phyloP scores from a whole-genome alignment of 2,113 vertebrate species.

The Podarcis cretensis region DNA sequence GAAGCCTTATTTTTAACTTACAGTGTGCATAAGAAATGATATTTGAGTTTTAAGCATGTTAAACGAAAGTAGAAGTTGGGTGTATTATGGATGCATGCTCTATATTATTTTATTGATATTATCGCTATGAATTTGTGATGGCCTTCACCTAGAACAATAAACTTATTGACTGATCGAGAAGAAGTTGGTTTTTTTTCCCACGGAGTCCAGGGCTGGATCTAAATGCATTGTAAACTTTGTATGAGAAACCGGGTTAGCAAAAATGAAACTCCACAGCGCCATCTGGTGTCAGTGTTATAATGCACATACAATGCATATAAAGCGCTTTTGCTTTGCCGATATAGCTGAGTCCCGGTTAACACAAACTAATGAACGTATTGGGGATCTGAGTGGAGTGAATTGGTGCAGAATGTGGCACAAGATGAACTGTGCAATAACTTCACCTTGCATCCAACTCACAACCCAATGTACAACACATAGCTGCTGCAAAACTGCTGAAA shows the following conservation, averaged over 20 bases:
- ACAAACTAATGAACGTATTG: not conserved
- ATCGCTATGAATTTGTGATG: not conserved
- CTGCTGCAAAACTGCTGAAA: not conserved
- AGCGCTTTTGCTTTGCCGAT: too few species aligned
- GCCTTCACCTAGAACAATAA: not conserved
- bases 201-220: not conserved
- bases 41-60: not conserved
- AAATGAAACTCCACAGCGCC: too few species aligned
- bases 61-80: not conserved
- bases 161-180: too few species aligned
- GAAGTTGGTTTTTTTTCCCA: not conserved
- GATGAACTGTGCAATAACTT: not conserved
- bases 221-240: too few species aligned
- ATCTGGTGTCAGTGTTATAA: too few species aligned
- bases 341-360: not conserved
- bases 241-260: too few species aligned
- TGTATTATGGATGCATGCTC: too few species aligned
- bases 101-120: too few species aligned
- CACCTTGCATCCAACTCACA: not conserved
- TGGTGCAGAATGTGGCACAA: not conserved
- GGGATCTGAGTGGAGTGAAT: not conserved
- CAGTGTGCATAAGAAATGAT: not conserved
- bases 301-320: too few species aligned
- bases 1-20: not conserved
- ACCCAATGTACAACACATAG: not conserved